These are phyloP conservation scores for Stramonita haemastoma DNA, from an alignment of 2,888 invertebrate species.

Conservation along the genomic window DNA sequence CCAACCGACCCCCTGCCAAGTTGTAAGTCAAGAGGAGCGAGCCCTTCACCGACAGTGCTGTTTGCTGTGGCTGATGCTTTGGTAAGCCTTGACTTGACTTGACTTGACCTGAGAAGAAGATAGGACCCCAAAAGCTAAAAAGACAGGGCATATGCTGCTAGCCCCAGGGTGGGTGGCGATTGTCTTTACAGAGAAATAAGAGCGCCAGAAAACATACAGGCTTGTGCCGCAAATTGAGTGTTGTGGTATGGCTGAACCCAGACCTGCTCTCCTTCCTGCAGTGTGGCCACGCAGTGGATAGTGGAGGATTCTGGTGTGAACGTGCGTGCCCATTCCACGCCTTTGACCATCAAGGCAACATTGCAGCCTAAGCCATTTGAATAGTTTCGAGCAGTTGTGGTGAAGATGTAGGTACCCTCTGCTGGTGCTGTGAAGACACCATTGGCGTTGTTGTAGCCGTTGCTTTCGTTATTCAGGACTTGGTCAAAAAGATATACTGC, in stretches of 20 bases:
- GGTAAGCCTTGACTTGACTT: too few species aligned
- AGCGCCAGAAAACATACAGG: constrained; percentile 1
- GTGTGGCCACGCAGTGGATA: neutral
- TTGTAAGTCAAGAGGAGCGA: too few species aligned
- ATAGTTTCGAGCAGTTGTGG: neutral
- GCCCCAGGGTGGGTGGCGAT: neutral
- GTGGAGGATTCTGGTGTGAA: neutral
- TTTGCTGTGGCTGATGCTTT: too few species aligned
- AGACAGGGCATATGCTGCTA: too few species aligned
- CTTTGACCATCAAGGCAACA: neutral
- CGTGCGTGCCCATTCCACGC: neutral
- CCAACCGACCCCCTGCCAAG: too few species aligned
- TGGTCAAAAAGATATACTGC: neutral
- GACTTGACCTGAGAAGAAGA: too few species aligned
- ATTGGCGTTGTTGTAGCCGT: neutral
- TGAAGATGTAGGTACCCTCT: constrained; percentile 3
- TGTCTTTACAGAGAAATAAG: neutral
- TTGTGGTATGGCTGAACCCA: neutral
- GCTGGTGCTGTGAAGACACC: constrained; percentile 27
- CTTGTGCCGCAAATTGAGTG: neutral
- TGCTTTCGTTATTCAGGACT: neutral
- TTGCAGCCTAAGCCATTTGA: neutral
- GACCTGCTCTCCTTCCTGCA: constrained; percentile 15
- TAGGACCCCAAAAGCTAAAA: too few species aligned
- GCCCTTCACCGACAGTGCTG: too few species aligned